These are phyloP conservation scores for Melipona quadrifasciata DNA, from an alignment of 1,140 invertebrate species.

Conservation along the genomic window DNA sequence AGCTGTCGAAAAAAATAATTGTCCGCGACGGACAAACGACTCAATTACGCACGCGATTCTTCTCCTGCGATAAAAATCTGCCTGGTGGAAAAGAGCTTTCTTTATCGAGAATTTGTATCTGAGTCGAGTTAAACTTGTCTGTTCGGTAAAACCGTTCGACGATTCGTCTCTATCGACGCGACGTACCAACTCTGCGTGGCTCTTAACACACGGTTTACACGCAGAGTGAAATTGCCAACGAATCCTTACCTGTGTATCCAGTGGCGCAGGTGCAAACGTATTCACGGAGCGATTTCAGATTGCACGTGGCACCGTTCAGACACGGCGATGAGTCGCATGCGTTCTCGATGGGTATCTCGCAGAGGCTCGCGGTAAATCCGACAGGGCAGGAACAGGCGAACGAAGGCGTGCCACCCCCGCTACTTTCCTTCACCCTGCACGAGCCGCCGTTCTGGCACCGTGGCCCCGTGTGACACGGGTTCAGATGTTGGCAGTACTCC, in stretches of 20 bases:
- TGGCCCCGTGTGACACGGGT: conserved; percentile 93
- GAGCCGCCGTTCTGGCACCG: conserved; percentile 96
- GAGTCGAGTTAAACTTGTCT: too few relatives aligned
- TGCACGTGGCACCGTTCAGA: conserved; percentile 92
- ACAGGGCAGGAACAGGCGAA: conserved; percentile 94
- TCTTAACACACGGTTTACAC: too few relatives aligned
- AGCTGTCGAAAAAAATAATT: too few relatives aligned
- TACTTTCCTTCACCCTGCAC: conserved; percentile 89
- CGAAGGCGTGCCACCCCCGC: conserved; percentile 85
- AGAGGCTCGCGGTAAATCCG: conserved; percentile 95
- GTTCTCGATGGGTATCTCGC: conserved; percentile 94
- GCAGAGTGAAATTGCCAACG: not conserved
- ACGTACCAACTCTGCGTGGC: too few relatives aligned
- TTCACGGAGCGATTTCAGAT: conserved; percentile 88
- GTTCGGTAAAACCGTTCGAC: too few relatives aligned
- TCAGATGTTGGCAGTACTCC: conserved; percentile 95
- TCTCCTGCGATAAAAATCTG: too few relatives aligned
- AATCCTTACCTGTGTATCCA: conserved; percentile 90
- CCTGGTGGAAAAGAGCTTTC: too few relatives aligned
- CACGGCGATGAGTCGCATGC: conserved; percentile 95
- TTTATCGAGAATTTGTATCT: too few relatives aligned
- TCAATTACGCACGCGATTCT: too few relatives aligned
- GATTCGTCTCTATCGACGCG: too few relatives aligned
- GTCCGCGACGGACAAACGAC: too few relatives aligned
- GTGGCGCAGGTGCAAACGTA: conserved; percentile 92